These are phyloP conservation scores for Psettodes erumei DNA, from an alignment of 2,113 vertebrate genomes.

Conservation along the genomic window DNA sequence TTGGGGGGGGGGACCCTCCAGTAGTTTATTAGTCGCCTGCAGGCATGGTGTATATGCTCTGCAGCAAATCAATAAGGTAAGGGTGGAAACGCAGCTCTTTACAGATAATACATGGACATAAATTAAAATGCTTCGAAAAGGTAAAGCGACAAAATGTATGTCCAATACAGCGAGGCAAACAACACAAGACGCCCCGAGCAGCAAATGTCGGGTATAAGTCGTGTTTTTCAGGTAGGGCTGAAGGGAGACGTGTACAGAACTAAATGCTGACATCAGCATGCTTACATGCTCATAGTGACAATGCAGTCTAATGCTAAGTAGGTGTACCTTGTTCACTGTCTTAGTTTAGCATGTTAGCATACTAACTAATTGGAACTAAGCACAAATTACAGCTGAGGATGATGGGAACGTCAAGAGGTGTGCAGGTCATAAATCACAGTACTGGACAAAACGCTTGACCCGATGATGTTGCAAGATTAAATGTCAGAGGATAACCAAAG, in stretches of 20 bases:
- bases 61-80: slow-evolving; percentile 11
- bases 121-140: no score
- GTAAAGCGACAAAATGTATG: background rate
- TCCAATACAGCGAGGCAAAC: background rate
- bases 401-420: no score
- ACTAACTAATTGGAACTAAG: no score
- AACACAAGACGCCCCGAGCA: background rate
- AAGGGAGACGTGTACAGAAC: background rate
- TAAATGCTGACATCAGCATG: background rate
- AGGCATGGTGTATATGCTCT: background rate
- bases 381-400: no score
- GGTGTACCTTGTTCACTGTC: no score
- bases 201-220: background rate
- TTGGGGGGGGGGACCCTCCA: background rate
- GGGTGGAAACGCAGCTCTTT: background rate
- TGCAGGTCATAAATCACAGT: no score
- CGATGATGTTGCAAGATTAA: no score
- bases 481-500: no score
- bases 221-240: background rate
- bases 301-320: no score
- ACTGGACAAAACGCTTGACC: no score
- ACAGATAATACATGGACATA: background rate
- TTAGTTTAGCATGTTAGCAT: no score
- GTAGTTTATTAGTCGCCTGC: background rate
- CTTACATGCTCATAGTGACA: no score